Conservation (phyloP, 2,888 invertebrate genomes). For the Protophormia terraenovae region DNA sequence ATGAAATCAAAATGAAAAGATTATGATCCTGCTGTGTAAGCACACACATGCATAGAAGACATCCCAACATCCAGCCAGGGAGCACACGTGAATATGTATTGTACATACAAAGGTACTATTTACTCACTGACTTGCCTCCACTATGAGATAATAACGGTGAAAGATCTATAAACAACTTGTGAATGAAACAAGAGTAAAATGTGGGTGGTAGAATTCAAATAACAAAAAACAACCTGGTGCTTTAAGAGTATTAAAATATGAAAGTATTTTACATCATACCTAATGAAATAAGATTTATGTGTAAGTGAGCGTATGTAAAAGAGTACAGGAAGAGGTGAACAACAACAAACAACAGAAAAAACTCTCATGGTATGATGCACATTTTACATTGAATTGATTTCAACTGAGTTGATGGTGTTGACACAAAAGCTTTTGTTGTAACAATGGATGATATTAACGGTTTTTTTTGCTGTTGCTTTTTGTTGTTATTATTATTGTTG, state of each 20-base stretch:
- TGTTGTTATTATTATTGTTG: conserved; percentile 44
- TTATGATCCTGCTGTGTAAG: conserved; percentile 73
- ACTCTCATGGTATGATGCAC: conserved; percentile 34
- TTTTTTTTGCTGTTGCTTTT: conserved; percentile 53
- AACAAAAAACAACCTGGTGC: background rate
- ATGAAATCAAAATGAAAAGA: conserved; percentile 52
- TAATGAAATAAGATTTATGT: conserved; percentile 60
- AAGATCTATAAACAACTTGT: conserved; percentile 49
- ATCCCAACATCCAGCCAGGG: background rate
- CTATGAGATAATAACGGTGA: conserved; percentile 29
- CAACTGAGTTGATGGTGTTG: conserved; percentile 73
- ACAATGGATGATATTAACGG: conserved; percentile 64
- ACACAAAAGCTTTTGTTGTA: conserved; percentile 76
- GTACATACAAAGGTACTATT: too few relatives aligned
- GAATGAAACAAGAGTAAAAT: conserved; percentile 22
- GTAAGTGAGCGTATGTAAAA: conserved; percentile 18
- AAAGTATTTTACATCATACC: conserved; percentile 48
- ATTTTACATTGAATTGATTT: conserved; percentile 69
- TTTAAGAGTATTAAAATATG: conserved; percentile 34
- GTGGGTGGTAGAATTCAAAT: conserved; percentile 30
- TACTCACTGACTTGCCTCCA: conserved; percentile 26
- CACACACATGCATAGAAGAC: conserved; percentile 71
- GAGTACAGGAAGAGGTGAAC: conserved; percentile 12
- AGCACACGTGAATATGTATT: conserved; percentile 47
- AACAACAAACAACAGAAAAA: conserved; percentile 14